Base-by-base conservation (phyloP, 2,113 vertebrate species). In the Apaloderma vittatum region DNA sequence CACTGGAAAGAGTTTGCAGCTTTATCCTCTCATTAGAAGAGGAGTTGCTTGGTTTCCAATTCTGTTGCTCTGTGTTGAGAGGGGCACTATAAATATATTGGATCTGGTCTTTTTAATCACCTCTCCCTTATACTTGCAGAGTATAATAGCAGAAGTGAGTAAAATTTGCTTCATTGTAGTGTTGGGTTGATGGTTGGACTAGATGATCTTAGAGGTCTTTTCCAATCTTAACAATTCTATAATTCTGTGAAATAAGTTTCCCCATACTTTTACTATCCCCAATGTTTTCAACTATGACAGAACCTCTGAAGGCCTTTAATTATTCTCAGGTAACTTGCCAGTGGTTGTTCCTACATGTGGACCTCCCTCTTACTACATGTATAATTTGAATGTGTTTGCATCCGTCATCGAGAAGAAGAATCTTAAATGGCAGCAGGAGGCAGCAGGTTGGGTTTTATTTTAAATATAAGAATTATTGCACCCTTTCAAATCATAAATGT, bases 71-170 rank as follows among this genome's bases (percentile, higher is more conserved):
- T 77, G 49, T 77, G 77, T 46, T 68, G 6, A 37, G 18, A 70
- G 46, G 45, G 15, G 24, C 11, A 43, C 67, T 77, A 12, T 65
- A 74, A 88, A 46, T 54, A 20, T 9, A 46, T 15, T 74, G 27
- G 9, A 37, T 43, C n/a, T 61, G 26, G 8, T 51, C 45, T 88
- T 14, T 70, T 88, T 65, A 68, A 78, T 82, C 45, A 32, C 30
- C 6, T 77, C 59, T 77, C 11, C 36, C n/a, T 81, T 68, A 27
- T 27, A 21, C 46, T 75, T 88, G 34, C 59, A 26, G 32, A 27
- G 29, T 43, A 13, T 43, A 37, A 59, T 30, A 74, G 17, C 57
- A 8, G 58, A 63, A 77, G 21, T 0, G 0, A 68, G 34, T 51
- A 65, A 61, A 59, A 68, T 70, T 91, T 73, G 21, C 34, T 82